A percentile compares a stretch with the other conserved stretches of the same genome.
Evolutionary conservation across 1,140 invertebrate genomes (phyloP).

Genomic region (Aethina tumida): DNA sequence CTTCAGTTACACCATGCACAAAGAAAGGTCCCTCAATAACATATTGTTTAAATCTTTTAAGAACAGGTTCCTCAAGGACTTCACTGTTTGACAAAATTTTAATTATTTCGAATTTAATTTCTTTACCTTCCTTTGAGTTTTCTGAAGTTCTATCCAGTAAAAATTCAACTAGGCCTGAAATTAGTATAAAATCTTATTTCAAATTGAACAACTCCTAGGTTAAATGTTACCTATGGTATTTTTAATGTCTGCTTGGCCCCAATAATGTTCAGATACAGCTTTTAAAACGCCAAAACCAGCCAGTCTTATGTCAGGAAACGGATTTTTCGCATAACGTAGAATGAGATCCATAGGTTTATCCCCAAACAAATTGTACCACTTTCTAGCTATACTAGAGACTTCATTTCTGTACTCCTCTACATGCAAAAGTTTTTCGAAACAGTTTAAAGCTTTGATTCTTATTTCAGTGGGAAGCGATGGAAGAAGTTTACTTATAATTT

Average conservation of each 20-base stretch:
- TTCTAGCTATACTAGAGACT: constrained; percentile 20
- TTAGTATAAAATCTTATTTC: not conserved
- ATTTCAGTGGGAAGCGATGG: constrained; percentile 46
- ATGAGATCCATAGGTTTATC: constrained; percentile 45
- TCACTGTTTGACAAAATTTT: constrained; percentile 49
- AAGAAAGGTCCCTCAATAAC: constrained; percentile 63
- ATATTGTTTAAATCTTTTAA: constrained; percentile 49
- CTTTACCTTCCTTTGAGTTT: constrained; percentile 58
- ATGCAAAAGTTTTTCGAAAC: constrained; percentile 44
- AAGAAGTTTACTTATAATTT: constrained; percentile 43
- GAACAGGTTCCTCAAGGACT: constrained; percentile 53
- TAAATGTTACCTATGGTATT: constrained; percentile 34
- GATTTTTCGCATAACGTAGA: constrained; percentile 46
- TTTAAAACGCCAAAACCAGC: constrained; percentile 43
- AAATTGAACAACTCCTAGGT: not conserved
- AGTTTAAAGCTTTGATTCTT: constrained; percentile 50
- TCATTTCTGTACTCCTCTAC: constrained; percentile 12
- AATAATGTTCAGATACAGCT: constrained; percentile 43
- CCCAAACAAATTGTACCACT: constrained; percentile 48
- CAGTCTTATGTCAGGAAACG: constrained; percentile 49
- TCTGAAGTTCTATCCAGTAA: constrained; percentile 60
- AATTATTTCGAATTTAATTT: constrained; percentile 64
- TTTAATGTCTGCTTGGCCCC: constrained; percentile 54
- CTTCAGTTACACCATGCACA: constrained; percentile 51
- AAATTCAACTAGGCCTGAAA: constrained; percentile 60